These are phyloP conservation scores for Heliconius aoede DNA, from an alignment of 2,888 invertebrate genomes.

Conservation along the genomic window DNA sequence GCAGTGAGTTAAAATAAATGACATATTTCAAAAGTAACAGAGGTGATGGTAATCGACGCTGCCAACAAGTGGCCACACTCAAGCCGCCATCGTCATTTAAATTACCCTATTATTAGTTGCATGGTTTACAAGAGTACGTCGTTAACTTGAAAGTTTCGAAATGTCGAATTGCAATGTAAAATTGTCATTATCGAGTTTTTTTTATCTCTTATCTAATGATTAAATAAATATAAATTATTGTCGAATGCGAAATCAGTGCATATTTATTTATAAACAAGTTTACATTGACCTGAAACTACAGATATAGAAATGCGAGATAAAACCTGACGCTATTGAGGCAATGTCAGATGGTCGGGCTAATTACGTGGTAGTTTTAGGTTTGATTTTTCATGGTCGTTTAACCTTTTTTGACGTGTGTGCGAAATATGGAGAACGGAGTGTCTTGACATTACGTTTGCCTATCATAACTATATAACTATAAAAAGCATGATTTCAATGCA, in stretches of 20 bases:
- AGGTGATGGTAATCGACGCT: background rate
- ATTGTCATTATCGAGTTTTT: background rate
- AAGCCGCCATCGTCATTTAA: slow-evolving; percentile 11
- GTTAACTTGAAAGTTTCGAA: slow-evolving; percentile 27
- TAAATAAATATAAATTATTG: background rate
- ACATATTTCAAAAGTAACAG: background rate
- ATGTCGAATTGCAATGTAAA: slow-evolving; percentile 1
- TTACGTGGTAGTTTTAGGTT: background rate
- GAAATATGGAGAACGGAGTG: background rate
- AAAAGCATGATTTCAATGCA: too few relatives aligned
- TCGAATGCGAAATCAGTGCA: background rate
- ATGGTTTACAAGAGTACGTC: slow-evolving; percentile 18
- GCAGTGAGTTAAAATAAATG: background rate
- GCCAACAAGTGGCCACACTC: background rate
- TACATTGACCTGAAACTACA: slow-evolving; percentile 30
- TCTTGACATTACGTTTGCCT: background rate
- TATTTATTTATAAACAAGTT: slow-evolving; percentile 18
- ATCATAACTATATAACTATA: background rate
- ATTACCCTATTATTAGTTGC: slow-evolving; percentile 19
- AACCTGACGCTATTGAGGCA: background rate
- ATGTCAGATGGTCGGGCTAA: background rate
- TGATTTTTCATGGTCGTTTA: background rate
- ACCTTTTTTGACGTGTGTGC: background rate
- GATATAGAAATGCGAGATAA: background rate
- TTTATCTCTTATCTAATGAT: background rate